phyloP scores from a whole-genome alignment of 2,113 vertebrate genomes.

The Aegithalos caudatus region DNA sequence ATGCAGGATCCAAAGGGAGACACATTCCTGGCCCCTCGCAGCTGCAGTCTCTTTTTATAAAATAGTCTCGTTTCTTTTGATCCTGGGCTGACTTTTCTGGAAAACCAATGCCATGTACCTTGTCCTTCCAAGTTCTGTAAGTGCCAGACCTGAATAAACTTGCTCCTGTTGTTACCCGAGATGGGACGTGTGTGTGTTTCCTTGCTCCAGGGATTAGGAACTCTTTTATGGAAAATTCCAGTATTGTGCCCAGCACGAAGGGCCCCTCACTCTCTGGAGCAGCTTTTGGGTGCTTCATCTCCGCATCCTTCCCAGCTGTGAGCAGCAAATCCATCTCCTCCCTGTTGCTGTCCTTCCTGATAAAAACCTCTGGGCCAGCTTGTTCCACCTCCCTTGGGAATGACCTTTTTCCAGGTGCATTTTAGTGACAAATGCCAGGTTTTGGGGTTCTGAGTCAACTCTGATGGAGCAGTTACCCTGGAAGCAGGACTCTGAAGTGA shows the following conservation, averaged over 20 bases:
- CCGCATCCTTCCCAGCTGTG: not conserved
- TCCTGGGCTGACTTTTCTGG: slow-evolving; percentile 51
- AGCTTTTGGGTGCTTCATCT: not conserved
- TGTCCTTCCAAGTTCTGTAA: slow-evolving; percentile 57
- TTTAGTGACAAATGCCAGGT: not conserved
- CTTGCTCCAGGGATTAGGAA: slow-evolving; percentile 16
- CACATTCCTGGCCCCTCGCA: not conserved
- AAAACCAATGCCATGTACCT: slow-evolving; percentile 1
- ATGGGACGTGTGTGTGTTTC: slow-evolving; percentile 39
- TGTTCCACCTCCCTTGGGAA: not conserved
- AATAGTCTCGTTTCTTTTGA: not conserved
- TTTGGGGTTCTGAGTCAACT: not conserved
- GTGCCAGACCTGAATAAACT: slow-evolving; percentile 63
- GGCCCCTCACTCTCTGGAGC: not conserved
- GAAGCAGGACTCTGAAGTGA: not conserved
- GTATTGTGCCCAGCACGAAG: not conserved
- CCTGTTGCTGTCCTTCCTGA: not conserved
- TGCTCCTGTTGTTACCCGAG: slow-evolving; percentile 55
- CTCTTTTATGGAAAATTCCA: not conserved
- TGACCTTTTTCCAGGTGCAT: not conserved
- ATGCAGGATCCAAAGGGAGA: slow-evolving; percentile 31
- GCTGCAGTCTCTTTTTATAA: slow-evolving; percentile 52
- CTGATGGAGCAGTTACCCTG: rapidly evolving
- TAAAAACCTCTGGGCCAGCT: not conserved
- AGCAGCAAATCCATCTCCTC: not conserved